phyloP scores from a whole-genome alignment of 2,888 invertebrate species.

The Heliconius ismenius region DNA sequence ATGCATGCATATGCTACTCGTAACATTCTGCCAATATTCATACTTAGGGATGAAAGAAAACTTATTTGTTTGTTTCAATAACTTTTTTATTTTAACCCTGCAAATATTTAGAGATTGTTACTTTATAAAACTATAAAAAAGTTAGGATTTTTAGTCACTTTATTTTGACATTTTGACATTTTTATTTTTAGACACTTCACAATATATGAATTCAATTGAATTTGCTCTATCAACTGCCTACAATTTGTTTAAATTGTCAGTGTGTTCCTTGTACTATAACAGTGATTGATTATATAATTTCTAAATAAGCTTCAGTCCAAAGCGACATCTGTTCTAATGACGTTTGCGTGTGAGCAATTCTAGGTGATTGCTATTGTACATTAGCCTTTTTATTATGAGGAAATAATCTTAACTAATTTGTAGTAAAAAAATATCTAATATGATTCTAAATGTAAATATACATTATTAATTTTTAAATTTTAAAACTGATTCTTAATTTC shows the following conservation, averaged over 20 bases:
- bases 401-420: slow-evolving; percentile 1
- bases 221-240: neutral
- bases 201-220: neutral
- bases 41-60: neutral
- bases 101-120: too few relatives aligned
- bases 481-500: neutral
- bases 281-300: slow-evolving; percentile 18
- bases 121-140: too few relatives aligned
- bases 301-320: neutral
- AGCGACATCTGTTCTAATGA: slow-evolving; percentile 14
- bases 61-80: too few relatives aligned
- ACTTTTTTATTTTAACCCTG: too few relatives aligned
- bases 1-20: slow-evolving; percentile 37
- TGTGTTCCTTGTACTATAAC: neutral
- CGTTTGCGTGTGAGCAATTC: slow-evolving; percentile 10
- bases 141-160: too few relatives aligned
- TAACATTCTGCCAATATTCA: slow-evolving; percentile 17
- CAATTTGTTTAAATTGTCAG: neutral
- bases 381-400: slow-evolving; percentile 8
- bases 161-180: too few relatives aligned
- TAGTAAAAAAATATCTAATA: neutral
- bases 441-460: neutral
- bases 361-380: slow-evolving; percentile 5
- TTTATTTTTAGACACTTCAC: too few relatives aligned
- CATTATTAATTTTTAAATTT: neutral